Evolutionary conservation across 2,888 invertebrate species (phyloP), one percentile per base, ranked within the genome.

Genomic region (Netelia virgata): DNA sequence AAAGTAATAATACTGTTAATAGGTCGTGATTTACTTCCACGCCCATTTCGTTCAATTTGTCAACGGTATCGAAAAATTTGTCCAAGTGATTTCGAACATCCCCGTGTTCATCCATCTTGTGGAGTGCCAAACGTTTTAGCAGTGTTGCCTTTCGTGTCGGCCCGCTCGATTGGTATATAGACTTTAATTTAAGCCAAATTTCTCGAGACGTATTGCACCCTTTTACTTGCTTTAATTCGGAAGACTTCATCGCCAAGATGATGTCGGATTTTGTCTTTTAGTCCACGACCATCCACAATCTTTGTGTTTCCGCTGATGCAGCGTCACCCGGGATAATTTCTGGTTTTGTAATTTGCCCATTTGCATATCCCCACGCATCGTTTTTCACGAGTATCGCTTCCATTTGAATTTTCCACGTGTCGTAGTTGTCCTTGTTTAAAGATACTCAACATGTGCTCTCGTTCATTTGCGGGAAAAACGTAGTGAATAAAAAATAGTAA

Each of bases 71-170:
- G 76, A 92, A 91, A 80, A 93, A 91, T 47, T 88, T 88, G 50
- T 87, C 88, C 11, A 93, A 36, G 82, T 93, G 92, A 5, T 91
- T 88, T 10, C 90, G 84, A 0, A 93, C 88, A 73, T 92, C 90
- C 8, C 85, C 88, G 5, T 83, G 83, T 23, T 92, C 89, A n/a
- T 77, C 66, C 90, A 93, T 91, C 53, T 89, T 89, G 18, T 88
- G 88, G 6, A 92, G 69, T 3, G 90, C 88, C 1, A 93, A 78
- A 63, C 90, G 88, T 73, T 94, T 93, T 16, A 93, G 80, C n/a
- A 93, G 84, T 2, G 91, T 92, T 1, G 93, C 93, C 78, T 93
- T 93, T 68, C 90, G 85, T 2, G 93, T 92, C 1, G 92, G 92
- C 3, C 92, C 92, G 72, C 88, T 90, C 28, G 92, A 92, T 86